These are phyloP conservation scores for Argyresthia albistria DNA, from an alignment of 2,888 invertebrate species.

Conservation along the genomic window DNA sequence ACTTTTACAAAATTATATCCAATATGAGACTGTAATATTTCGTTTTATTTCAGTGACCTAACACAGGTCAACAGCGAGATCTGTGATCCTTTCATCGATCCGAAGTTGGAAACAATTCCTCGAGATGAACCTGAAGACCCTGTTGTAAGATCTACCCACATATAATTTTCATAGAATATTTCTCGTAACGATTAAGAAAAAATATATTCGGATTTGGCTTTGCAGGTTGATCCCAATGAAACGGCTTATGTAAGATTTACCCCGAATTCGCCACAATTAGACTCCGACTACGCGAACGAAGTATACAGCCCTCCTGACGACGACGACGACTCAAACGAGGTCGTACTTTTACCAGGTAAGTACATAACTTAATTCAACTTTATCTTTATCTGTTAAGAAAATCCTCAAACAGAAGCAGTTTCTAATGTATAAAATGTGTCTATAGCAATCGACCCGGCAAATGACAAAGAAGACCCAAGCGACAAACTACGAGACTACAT, in stretches of 20 bases:
- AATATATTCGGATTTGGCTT: not conserved
- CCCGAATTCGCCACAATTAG: slow-evolving; percentile 74
- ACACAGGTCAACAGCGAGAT: slow-evolving; percentile 45
- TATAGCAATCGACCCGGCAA: not conserved
- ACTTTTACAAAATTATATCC: no score
- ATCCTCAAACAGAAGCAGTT: not conserved
- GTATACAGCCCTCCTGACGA: slow-evolving; percentile 81
- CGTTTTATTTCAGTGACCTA: slow-evolving; percentile 33
- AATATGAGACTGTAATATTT: no score
- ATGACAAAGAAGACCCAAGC: slow-evolving; percentile 35
- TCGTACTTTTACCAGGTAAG: not conserved
- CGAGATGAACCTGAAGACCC: slow-evolving; percentile 18
- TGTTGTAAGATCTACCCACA: not conserved
- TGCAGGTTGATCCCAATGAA: slow-evolving; percentile 75
- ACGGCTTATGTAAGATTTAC: slow-evolving; percentile 86
- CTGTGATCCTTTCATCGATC: slow-evolving; percentile 55
- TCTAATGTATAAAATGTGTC: no score
- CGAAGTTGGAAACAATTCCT: slow-evolving; percentile 34
- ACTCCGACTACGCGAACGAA: slow-evolving; percentile 85
- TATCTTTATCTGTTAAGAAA: not conserved
- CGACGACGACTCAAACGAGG: slow-evolving; percentile 40
- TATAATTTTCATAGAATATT: no score
- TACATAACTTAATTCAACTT: not conserved
- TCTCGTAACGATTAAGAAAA: not conserved
- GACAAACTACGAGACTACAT: slow-evolving; percentile 54